phyloP scores from a whole-genome alignment of 2,113 vertebrate genomes.

The Patagioenas fasciata region DNA sequence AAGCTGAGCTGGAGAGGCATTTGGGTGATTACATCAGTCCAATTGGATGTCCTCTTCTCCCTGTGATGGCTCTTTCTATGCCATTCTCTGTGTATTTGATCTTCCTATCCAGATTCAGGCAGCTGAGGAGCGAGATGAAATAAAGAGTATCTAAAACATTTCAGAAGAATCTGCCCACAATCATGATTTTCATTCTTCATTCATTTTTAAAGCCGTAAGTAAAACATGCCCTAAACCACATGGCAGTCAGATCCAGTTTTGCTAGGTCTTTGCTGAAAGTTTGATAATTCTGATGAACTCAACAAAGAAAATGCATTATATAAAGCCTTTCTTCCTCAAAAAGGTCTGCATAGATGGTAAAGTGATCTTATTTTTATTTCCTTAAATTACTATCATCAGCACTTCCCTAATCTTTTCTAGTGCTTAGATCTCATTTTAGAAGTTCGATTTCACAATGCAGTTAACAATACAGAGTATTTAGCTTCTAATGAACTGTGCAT shows the following conservation, averaged over 20 bases:
- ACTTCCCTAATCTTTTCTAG: neutral
- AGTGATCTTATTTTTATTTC: neutral
- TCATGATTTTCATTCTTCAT: conserved; percentile 50
- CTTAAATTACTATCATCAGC: neutral
- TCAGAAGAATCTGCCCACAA: conserved; percentile 30
- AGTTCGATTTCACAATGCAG: neutral
- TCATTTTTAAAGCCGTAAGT: conserved; percentile 39
- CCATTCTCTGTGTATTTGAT: conserved; percentile 40
- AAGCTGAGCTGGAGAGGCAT: neutral
- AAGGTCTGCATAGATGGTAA: neutral
- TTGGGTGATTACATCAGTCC: conserved; percentile 50
- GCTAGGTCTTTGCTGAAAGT: neutral
- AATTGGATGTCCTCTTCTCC: conserved; percentile 33
- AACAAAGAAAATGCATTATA: conserved; percentile 26
- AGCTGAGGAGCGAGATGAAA: conserved; percentile 3
- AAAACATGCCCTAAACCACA: conserved; percentile 43
- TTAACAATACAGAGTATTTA: conserved; percentile 6
- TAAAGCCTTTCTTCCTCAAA: neutral
- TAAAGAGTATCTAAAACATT: conserved; percentile 21
- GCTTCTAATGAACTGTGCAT: neutral
- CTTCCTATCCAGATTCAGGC: neutral
- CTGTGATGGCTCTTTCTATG: conserved; percentile 39
- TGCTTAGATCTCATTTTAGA: neutral
- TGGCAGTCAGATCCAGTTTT: conserved; percentile 9
- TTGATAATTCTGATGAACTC: neutral